Percentiles rank a stretch among this genome's conserved stretches.
Conservation (phyloP, 2,888 invertebrate genomes). For the Crocallis elinguaria region DNA sequence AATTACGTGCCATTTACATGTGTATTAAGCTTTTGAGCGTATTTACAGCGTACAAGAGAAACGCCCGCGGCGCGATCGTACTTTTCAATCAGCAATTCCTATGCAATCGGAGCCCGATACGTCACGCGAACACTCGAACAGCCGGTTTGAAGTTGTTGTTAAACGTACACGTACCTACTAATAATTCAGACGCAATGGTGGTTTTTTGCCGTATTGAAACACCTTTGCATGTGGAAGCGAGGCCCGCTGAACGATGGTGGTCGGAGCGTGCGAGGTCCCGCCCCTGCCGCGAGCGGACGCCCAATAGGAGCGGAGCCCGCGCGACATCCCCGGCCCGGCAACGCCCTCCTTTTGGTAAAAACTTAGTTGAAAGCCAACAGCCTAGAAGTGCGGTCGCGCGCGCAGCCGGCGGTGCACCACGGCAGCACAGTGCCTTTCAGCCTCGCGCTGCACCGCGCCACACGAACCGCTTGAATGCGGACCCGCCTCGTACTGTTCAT, state of each 20-base stretch:
- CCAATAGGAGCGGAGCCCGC: constrained; percentile 50
- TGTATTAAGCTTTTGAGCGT: not conserved
- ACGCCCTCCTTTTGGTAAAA: constrained; percentile 50
- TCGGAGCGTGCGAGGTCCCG: constrained; percentile 34
- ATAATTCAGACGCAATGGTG: constrained; percentile 55
- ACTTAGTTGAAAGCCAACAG: constrained; percentile 58
- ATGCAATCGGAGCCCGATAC: constrained; percentile 54
- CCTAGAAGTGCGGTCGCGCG: constrained; percentile 47
- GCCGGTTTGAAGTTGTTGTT: constrained; percentile 47
- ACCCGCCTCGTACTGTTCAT: not conserved
- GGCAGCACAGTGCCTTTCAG: constrained; percentile 6
- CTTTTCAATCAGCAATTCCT: constrained; percentile 48
- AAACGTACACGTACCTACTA: constrained; percentile 48
- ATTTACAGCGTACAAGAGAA: not conserved
- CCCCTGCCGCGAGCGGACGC: not conserved
- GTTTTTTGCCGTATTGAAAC: constrained; percentile 40
- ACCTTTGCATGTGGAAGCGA: constrained; percentile 49
- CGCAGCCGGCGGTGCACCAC: constrained; percentile 11
- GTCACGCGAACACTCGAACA: constrained; percentile 51
- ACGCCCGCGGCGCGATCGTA: constrained; percentile 19
- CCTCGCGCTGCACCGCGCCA: not conserved
- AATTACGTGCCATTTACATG: not conserved
- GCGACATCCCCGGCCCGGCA: constrained; percentile 36
- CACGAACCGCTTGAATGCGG: constrained; percentile 8
- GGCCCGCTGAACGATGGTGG: constrained; percentile 30